Base-by-base conservation (phyloP, 2,113 vertebrate genomes). In the Diglossa brunneiventris region DNA sequence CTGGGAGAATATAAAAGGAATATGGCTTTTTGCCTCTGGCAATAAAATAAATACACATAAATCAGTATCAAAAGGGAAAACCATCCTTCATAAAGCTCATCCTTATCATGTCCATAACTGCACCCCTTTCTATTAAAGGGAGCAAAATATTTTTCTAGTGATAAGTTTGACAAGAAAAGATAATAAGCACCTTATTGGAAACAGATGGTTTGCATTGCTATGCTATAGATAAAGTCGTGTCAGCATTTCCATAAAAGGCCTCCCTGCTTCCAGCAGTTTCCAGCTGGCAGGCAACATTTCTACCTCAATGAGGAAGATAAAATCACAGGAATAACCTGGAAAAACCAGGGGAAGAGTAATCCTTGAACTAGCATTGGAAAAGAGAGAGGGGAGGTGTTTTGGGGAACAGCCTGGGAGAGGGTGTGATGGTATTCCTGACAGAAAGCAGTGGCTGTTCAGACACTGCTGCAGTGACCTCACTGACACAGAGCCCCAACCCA, bases 131-230 rank as follows among this genome's bases (percentile, higher is more conserved):
- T 33, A 35, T 16, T 58, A 46, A 24, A 94, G 37, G 92, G 74
- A 93, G 75, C 20, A 95, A 97, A 96, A 89, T 83, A 94, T 82
- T 96, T 91, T 94, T 33, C 10, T 30, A 89, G 72, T 37, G 89
- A 56, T 91, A 97, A 95, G 53, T 95, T 78, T 97, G 95, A 97
- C 77, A 96, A 95, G 92, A 79, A 94, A 94, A 96, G 96, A 95
- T 89, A 96, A 96, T 69, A 95, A 84, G 63, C 30, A 95, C 35
- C 52, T 96, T 70, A 97, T 81, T 96, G 87, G 94, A 98, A 98
- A 97, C 97, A 97, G 94, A 97, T 93, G 92, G 89, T 50, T 88
- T 64, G 39, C 20, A 7, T 46, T 78, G 55, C 83, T 90, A 58
- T 81, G 46, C 80, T 92, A 93, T 68, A 91, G 80, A 91, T 95